phyloP scores from a whole-genome alignment of 2,113 vertebrate genomes.

The Cettia cetti region DNA sequence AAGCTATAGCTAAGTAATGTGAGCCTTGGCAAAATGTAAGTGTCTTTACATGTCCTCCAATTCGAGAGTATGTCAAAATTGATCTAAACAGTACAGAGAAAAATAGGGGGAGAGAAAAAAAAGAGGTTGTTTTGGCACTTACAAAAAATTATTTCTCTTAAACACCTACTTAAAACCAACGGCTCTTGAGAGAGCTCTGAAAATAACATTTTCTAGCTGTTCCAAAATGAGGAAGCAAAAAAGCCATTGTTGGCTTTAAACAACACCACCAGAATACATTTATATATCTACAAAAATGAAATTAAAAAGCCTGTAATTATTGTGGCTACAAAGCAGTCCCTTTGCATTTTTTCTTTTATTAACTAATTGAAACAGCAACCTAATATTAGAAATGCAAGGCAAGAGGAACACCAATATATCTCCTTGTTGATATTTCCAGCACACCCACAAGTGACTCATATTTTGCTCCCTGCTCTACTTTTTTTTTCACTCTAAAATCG shows the following conservation, averaged over 20 bases:
- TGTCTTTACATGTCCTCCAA: conserved; percentile 91
- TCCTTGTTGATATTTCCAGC: neutral
- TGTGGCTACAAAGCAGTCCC: neutral
- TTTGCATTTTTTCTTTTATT: neutral
- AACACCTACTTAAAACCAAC: neutral
- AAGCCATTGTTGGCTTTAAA: neutral
- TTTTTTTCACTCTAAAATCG: neutral
- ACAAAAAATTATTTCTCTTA: neutral
- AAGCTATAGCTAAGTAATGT: conserved; percentile 91
- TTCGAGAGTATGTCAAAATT: conserved; percentile 89
- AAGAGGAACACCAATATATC: neutral
- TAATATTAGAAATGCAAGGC: neutral
- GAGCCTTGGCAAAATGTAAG: conserved; percentile 96
- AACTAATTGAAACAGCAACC: neutral
- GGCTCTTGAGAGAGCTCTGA: neutral
- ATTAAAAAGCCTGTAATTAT: neutral
- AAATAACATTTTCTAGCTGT: neutral
- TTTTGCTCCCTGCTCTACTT: neutral
- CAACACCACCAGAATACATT: neutral
- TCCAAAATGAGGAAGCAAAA: neutral
- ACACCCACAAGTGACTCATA: neutral
- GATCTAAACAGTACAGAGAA: conserved; percentile 72
- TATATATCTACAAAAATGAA: neutral
- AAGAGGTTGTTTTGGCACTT: neutral
- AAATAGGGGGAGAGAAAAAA: neutral